phyloP scores from a whole-genome alignment of 2,888 invertebrate species.

The Nowickia ferox region DNA sequence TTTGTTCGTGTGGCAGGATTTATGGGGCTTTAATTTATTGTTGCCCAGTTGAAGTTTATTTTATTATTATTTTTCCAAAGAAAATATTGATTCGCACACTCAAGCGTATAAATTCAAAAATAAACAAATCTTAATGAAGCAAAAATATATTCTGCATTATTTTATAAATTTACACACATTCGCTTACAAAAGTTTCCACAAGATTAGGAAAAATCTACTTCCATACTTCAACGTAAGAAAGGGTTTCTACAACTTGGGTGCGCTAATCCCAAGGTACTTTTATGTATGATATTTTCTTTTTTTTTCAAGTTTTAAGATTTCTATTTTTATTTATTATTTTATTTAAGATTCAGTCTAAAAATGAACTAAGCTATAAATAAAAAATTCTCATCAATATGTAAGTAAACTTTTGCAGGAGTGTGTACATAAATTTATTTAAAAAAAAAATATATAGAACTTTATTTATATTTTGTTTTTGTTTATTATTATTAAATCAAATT shows the following conservation, averaged over 20 bases:
- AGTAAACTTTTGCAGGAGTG: too few relatives aligned
- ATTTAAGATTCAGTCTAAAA: too few relatives aligned
- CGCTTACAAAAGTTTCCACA: background rate
- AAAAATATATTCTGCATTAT: constrained; percentile 50
- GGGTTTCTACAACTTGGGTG: too few relatives aligned
- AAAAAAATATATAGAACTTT: background rate
- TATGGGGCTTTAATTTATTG: background rate
- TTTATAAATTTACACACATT: constrained; percentile 17
- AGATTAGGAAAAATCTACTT: too few relatives aligned
- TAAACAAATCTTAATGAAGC: constrained; percentile 62
- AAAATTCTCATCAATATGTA: too few relatives aligned
- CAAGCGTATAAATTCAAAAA: constrained; percentile 7
- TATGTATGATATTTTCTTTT: too few relatives aligned
- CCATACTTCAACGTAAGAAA: too few relatives aligned
- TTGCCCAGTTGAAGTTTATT: background rate
- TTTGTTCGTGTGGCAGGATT: background rate
- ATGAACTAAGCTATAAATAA: too few relatives aligned
- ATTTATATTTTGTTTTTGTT: constrained; percentile 29
- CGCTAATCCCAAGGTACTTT: too few relatives aligned
- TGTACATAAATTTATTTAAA: background rate
- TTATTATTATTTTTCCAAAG: constrained; percentile 8
- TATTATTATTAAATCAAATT: constrained; percentile 37
- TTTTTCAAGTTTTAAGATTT: too few relatives aligned
- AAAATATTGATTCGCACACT: constrained; percentile 1
- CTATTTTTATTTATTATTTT: too few relatives aligned